These are phyloP conservation scores for Ecdyonurus torrentis DNA, from an alignment of 2,888 invertebrate species.

Conservation along the genomic window DNA sequence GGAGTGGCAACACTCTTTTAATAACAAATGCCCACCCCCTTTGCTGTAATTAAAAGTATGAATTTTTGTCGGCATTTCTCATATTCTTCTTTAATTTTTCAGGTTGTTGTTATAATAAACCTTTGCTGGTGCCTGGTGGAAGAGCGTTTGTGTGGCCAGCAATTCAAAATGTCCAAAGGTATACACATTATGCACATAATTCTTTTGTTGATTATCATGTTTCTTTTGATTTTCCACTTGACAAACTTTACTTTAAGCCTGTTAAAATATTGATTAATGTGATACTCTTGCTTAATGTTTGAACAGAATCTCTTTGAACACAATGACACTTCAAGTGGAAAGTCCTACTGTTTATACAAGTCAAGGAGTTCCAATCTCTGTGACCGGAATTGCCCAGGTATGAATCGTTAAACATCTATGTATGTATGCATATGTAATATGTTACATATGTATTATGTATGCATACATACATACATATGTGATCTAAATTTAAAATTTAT, in stretches of 20 bases:
- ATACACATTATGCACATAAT: too few species aligned
- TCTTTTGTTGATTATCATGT: too few species aligned
- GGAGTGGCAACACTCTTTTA: neutral
- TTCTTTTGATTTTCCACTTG: too few species aligned
- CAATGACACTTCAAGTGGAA: slow-evolving; percentile 93
- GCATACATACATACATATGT: too few species aligned
- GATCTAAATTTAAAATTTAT: too few species aligned
- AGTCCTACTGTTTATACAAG: slow-evolving; percentile 92
- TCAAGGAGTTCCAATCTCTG: slow-evolving; percentile 92
- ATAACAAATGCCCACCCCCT: neutral
- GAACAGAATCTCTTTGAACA: slow-evolving; percentile 78
- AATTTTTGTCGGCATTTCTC: neutral
- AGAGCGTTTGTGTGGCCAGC: slow-evolving; percentile 95
- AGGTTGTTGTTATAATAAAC: slow-evolving; percentile 94
- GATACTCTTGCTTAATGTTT: neutral
- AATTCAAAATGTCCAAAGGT: slow-evolving; percentile 70
- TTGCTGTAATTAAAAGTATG: neutral
- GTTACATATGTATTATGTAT: too few species aligned
- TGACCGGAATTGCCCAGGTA: slow-evolving; percentile 95
- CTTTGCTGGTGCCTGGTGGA: slow-evolving; percentile 86
- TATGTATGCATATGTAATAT: too few species aligned
- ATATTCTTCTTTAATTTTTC: slow-evolving; percentile 17
- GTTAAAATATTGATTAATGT: too few species aligned
- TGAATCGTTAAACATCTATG: too few species aligned
- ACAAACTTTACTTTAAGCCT: too few species aligned